phyloP scores from a whole-genome alignment of 2,113 vertebrate genomes.

The Gobio gobio region DNA sequence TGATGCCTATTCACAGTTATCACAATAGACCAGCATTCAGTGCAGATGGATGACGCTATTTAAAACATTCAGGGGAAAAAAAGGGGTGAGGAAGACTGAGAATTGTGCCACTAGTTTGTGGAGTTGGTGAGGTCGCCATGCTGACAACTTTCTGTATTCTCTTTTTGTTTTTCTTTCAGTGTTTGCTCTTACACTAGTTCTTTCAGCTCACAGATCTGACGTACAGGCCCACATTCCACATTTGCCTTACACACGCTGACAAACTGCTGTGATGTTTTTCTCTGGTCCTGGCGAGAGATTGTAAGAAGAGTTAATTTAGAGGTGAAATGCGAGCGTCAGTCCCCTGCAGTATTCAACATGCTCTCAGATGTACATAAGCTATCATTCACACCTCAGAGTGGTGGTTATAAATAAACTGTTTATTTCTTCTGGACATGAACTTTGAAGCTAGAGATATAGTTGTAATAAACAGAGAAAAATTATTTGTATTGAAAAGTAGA shows the following conservation, averaged over 20 bases:
- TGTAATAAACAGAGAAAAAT: not conserved
- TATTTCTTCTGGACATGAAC: not conserved
- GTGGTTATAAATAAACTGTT: not conserved
- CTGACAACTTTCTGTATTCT: conserved; percentile 42
- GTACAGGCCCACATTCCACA: conserved; percentile 66
- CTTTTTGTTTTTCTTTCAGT: not conserved
- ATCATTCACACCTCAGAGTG: not conserved
- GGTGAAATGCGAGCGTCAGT: not conserved
- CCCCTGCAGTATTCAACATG: conserved; percentile 30
- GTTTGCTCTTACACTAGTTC: conserved; percentile 49
- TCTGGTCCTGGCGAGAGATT: conserved; percentile 7
- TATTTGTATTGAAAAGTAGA: not conserved
- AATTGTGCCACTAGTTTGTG: conserved; percentile 62
- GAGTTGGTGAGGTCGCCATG: conserved; percentile 65
- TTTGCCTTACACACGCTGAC: conserved; percentile 53
- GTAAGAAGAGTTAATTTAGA: not conserved
- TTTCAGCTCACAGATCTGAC: conserved; percentile 63
- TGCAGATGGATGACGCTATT: conserved; percentile 71
- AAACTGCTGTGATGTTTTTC: conserved; percentile 55
- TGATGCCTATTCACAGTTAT: conserved; percentile 69
- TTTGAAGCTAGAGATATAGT: not conserved
- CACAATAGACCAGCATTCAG: conserved; percentile 71
- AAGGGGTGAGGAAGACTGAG: conserved; percentile 62
- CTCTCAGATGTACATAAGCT: conserved; percentile 6
- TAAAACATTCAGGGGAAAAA: conserved; percentile 61